Evolutionary conservation across 2,888 invertebrate genomes (phyloP).

Genomic region (Rhyacophila evoluta): DNA sequence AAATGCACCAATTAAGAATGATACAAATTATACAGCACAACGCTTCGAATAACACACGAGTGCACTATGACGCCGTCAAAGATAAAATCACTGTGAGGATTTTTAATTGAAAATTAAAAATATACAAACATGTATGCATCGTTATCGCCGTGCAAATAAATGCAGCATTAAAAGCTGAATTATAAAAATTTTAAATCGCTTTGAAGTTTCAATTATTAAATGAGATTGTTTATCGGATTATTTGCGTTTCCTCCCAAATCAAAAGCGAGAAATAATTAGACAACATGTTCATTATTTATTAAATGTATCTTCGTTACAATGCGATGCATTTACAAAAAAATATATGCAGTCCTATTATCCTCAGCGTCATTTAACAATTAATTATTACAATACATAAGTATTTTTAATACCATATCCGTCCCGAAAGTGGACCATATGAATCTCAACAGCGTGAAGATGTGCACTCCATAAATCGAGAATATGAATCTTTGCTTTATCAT

Average conservation of each 20-base stretch:
- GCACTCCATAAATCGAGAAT: too few relatives aligned
- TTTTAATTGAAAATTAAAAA: slow-evolving; percentile 45
- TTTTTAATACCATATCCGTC: too few relatives aligned
- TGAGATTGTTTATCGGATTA: neutral
- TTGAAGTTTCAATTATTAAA: neutral
- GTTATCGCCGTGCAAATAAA: slow-evolving; percentile 41
- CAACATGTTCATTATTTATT: neutral
- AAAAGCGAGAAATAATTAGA: neutral
- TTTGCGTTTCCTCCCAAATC: neutral
- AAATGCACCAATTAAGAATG: neutral
- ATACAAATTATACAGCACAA: neutral
- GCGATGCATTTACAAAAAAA: neutral
- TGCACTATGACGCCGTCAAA: neutral
- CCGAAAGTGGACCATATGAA: too few relatives aligned
- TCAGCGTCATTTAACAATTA: too few relatives aligned
- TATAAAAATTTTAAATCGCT: neutral
- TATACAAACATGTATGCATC: too few relatives aligned
- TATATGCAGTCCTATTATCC: neutral
- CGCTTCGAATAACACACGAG: neutral
- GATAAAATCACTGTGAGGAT: slow-evolving; percentile 19
- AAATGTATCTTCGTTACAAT: neutral
- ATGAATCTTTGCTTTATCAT: too few relatives aligned
- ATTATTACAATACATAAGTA: too few relatives aligned
- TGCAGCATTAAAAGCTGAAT: slow-evolving; percentile 13
- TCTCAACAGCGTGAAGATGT: too few relatives aligned